Evolutionary conservation across 2,797 vertebrate species (phyloP).

Genomic region (Protosalanx chinensis): DNA sequence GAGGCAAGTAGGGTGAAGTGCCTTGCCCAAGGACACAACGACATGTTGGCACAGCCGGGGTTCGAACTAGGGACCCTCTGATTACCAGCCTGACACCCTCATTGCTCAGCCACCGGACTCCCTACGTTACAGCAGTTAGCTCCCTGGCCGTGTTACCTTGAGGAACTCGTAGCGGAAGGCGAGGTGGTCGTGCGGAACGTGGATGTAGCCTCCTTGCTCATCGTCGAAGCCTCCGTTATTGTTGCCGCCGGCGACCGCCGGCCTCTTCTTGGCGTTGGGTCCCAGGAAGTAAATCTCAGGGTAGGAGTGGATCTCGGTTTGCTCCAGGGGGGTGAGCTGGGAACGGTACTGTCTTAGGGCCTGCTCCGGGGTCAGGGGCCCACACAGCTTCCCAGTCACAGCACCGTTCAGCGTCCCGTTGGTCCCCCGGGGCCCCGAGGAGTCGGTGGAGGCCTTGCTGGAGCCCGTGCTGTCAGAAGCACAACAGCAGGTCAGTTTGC

Average conservation of each 20-base stretch:
- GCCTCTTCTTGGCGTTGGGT: slow-evolving; percentile 91
- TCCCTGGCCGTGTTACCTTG: slow-evolving; percentile 67
- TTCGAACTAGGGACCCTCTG: too few relatives aligned
- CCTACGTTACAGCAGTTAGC: neutral
- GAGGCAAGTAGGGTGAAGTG: too few relatives aligned
- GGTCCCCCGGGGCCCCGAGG: slow-evolving; percentile 44
- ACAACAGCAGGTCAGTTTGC: neutral
- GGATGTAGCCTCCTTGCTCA: slow-evolving; percentile 91
- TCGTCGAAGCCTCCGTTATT: slow-evolving; percentile 95
- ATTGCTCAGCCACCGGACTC: too few relatives aligned
- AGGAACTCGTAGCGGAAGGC: slow-evolving; percentile 96
- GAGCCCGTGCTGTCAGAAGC: slow-evolving; percentile 59
- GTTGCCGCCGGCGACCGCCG: slow-evolving; percentile 84
- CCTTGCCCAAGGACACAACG: too few relatives aligned
- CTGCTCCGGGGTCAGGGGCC: slow-evolving; percentile 84
- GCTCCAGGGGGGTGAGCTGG: slow-evolving; percentile 86
- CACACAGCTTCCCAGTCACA: slow-evolving; percentile 70
- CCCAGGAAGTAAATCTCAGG: slow-evolving; percentile 93
- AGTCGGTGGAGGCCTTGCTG: slow-evolving; percentile 64
- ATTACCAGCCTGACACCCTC: too few relatives aligned
- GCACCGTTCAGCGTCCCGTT: slow-evolving; percentile 54
- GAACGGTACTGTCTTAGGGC: slow-evolving; percentile 88
- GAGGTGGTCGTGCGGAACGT: slow-evolving; percentile 92
- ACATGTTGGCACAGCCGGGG: too few relatives aligned
- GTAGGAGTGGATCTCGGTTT: slow-evolving; percentile 86